Evolutionary conservation across 1,140 invertebrate genomes (phyloP), one percentile per base, ranked within the genome.

Genomic region (Drosophila parabipectinata): DNA sequence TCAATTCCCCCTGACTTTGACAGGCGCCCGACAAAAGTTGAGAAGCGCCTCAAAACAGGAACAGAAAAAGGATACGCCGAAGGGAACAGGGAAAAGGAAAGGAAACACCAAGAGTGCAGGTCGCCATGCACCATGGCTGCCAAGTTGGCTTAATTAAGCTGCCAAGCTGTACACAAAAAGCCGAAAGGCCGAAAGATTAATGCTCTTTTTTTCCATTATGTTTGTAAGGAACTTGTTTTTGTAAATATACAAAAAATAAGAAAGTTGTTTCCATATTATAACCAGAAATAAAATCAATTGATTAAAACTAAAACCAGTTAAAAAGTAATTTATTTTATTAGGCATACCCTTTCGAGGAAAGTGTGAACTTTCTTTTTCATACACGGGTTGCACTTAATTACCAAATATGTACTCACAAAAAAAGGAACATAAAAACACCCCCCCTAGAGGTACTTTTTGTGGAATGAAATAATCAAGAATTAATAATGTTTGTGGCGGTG

Each of bases 381-480:
- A 28, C 26, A 28, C 5, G 34, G 34, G 9, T 32, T 32, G 9
- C 32, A 32, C 7, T 30, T 52, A 66, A 63, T 41, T 50, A 30
- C 15, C 34, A 39, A 32, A 41, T 21, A 18, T 18, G 18, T 18
- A 41, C 39, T 14, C 12, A 8, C 5, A n/a, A 39, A 9, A 21
- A 30, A 66, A 21, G 21, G 3, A 39, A 47, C 8, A 37, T 12
- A 37, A 37, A 63, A n/a, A 8, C 10, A 12, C 18, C 12, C 8
- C 45, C 8, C 7, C n/a, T 63, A 1, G 8, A 7, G 28, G 45
- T 12, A 2, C 66, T 71, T 52, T 37, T 48, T 74, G 48, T 48
- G 59, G 48, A 64, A 66, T 72, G 63, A 72, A 83, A 76, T 72
- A 57, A 83, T 80, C 47, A 77, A 57, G 57, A 76, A 76, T 83